These are phyloP conservation scores for Bombyx mori DNA, from an alignment of 1,140 invertebrate genomes.

Conservation along the genomic window DNA sequence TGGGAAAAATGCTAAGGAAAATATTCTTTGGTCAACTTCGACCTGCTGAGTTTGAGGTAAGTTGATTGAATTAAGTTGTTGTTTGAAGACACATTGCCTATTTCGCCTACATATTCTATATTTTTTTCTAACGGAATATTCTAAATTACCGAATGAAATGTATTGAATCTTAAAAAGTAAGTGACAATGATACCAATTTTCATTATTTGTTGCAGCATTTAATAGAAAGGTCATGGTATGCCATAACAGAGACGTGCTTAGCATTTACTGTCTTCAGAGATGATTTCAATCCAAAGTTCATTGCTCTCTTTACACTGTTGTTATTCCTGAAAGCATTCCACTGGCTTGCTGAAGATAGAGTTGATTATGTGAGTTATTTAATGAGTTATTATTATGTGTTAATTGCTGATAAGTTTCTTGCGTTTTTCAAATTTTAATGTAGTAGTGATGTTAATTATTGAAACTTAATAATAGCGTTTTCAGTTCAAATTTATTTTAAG, in stretches of 20 bases:
- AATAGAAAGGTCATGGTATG: conserved; percentile 99
- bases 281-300: conserved; percentile 99
- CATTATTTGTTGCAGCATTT: conserved; percentile 84
- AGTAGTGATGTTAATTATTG: too few species aligned
- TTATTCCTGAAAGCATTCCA: conserved; percentile 99
- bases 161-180: neutral
- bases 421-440: too few species aligned
- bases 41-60: conserved; percentile 86
- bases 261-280: conserved; percentile 99
- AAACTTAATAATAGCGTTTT: too few species aligned
- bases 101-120: too few species aligned
- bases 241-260: conserved; percentile 97
- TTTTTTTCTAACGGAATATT: neutral
- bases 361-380: conserved; percentile 94
- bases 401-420: too few species aligned
- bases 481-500: too few species aligned
- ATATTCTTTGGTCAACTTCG: conserved; percentile 97
- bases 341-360: conserved; percentile 98
- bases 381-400: neutral
- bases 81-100: too few species aligned
- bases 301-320: conserved; percentile 96
- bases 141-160: neutral
- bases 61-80: too few species aligned
- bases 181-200: neutral
- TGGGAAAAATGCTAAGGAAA: conserved; percentile 95